Evolutionary conservation across 1,140 invertebrate species (phyloP), one percentile per base, ranked within the genome.

Genomic region (Pteromalus puparum): DNA sequence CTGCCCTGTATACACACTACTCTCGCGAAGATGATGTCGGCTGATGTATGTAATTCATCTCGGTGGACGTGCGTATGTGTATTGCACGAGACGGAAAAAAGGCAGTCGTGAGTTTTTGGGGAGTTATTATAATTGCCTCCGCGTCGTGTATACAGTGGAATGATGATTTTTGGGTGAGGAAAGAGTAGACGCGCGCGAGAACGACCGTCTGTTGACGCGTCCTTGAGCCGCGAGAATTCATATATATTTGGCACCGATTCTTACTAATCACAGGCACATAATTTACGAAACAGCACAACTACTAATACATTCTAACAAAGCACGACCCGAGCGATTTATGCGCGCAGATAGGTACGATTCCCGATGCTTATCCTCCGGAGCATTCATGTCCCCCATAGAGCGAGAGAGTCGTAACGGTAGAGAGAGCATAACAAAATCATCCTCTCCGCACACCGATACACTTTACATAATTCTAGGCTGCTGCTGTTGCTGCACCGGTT

Each of bases 301-400:
- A n/a, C n/a, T n/a, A 38, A 76, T 61, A 1, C 28, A 5, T 82
- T 53, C 15, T 26, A 75, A 75, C 74, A 30, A 61, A 18, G 24
- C 26, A n/a, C 53, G 53, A 61, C 15, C 21, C 21, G 18, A 42
- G 30, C 65, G 81, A 77, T 83, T 83, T 77, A 83, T 48, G 73
- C 18, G 5, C 48, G 61, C 24, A 48, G 42, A 83, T 83, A 76
- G 7, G 1, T 42, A 42, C 38, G 38, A 68, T 46, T 82, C 26
- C 28, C 34, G 80, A 73, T 81, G 28, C 48, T 72, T 81, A 53
- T 72, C 78, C 34, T 34, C n/a, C 34, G 34, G 34, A 34, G 5
- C 34, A 34, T 5, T 34, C 38, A 12, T 42, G 38, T 10, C 38
- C 21, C 21, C 53, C 18, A n/a, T 53, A 21, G 6, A 53, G 15